Base-by-base conservation (phyloP, 2,888 invertebrate genomes). In the Amphipoea oculea region DNA sequence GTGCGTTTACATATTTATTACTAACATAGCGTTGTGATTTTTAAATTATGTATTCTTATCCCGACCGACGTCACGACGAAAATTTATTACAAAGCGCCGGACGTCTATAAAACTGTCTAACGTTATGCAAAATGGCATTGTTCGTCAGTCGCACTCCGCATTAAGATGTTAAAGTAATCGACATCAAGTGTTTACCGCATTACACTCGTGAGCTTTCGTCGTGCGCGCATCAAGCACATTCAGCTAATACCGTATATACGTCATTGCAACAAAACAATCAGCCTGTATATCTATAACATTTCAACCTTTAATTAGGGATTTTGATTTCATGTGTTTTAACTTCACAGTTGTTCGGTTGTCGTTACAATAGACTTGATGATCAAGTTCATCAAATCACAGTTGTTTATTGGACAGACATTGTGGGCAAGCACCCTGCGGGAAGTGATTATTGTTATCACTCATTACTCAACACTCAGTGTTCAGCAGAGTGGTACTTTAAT, bases 111-210 rank as follows among this genome's bases (percentile, higher is more conserved):
- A 92, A 92, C 90, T 89, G 89, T 89, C 88, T 74, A 84, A 83
- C 88, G 88, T 89, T 83, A 92, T 92, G 94, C 92, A 90, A 93
- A 94, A 92, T 90, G 90, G 90, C 91, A 93, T 92, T 93, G 93
- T 94, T 91, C 91, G 79, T 76, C 63, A 81, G 78, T 79, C 84
- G 79, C 85, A 86, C 80, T 86, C 77, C 75, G 78, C 73, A 81
- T 88, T 86, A 78, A 86, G 89, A 87, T 89, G 86, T 86, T 73
- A 80, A 83, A 76, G 77, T 84, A 83, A 80, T 83, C 79, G 78
- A 76, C 86, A 72, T 79, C 75, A 88, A 88, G 84, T 85, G 68
- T 83, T 87, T 75, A 79, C 84, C 84, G 84, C 90, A 76, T 48
- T 63, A 72, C 77, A 71, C 65, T 81, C 80, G 88, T 82, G 85